Evolutionary conservation across 2,797 vertebrate genomes (phyloP).

Genomic region (Pelochelys cantorii): DNA sequence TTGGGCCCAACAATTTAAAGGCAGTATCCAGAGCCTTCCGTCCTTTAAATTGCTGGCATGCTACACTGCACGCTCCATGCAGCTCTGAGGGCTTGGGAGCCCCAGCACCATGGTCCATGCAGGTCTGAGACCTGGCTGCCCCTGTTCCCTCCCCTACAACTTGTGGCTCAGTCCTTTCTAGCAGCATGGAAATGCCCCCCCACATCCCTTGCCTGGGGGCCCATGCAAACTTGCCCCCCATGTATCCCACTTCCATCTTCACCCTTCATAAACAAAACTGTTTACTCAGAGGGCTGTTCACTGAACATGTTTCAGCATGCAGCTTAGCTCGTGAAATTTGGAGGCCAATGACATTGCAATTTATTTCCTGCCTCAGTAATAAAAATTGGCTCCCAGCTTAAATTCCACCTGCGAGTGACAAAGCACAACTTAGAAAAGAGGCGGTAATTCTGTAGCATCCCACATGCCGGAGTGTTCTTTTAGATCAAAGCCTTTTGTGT

Average conservation of each 20-base stretch:
- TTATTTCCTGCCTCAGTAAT: background rate
- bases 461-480: accelerated
- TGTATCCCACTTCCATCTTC: accelerated
- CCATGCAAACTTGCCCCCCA: too few species aligned
- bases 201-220: too few species aligned
- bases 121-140: too few species aligned
- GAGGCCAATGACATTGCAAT: background rate
- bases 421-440: background rate
- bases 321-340: background rate
- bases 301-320: accelerated
- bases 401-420: background rate
- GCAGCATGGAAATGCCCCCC: too few species aligned
- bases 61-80: too few species aligned
- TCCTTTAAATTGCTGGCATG: too few species aligned
- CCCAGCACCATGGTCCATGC: too few species aligned
- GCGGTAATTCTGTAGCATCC: background rate
- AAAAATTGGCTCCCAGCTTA: background rate
- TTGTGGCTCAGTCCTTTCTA: too few species aligned
- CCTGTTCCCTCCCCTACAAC: too few species aligned
- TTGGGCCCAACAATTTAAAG: too few species aligned
- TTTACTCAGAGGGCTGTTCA: background rate
- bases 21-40: too few species aligned
- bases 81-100: too few species aligned
- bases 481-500: background rate
- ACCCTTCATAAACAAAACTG: background rate